Evolutionary conservation across 2,888 invertebrate species (phyloP).

Genomic region (Melanostoma mellinum): DNA sequence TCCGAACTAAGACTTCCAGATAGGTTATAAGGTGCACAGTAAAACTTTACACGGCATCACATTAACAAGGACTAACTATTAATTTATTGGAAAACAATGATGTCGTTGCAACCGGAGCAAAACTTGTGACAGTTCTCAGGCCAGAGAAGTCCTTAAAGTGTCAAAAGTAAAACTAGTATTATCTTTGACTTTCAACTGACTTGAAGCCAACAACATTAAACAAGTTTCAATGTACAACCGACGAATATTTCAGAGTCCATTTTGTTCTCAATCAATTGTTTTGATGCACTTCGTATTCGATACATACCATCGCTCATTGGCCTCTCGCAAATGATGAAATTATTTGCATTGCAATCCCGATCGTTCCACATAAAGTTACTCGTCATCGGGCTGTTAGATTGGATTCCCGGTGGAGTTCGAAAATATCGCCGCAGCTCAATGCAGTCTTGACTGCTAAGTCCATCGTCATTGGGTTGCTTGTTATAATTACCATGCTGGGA

Average conservation of each 20-base stretch:
- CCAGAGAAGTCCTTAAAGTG: no score
- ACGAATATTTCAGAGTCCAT: no score
- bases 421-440: slow-evolving; percentile 89
- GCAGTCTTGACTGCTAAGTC: slow-evolving; percentile 91
- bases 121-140: no score
- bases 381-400: slow-evolving; percentile 81
- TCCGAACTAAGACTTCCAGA: no score
- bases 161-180: no score
- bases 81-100: no score
- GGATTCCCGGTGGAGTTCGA: slow-evolving; percentile 83
- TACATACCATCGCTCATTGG: slow-evolving; percentile 85
- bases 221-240: no score
- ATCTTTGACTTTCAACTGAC: background rate
- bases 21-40: no score
- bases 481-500: slow-evolving; percentile 86
- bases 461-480: slow-evolving; percentile 91
- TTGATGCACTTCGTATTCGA: background rate
- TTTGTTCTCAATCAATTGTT: no score
- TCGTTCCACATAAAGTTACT: slow-evolving; percentile 92
- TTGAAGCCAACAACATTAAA: slow-evolving; percentile 1
- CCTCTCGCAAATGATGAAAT: slow-evolving; percentile 89
- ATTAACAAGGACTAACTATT: no score
- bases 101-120: no score
- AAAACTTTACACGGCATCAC: no score
- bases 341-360: slow-evolving; percentile 88